Conservation (phyloP, 2,113 vertebrate species). For the Lynx canadensis region DNA sequence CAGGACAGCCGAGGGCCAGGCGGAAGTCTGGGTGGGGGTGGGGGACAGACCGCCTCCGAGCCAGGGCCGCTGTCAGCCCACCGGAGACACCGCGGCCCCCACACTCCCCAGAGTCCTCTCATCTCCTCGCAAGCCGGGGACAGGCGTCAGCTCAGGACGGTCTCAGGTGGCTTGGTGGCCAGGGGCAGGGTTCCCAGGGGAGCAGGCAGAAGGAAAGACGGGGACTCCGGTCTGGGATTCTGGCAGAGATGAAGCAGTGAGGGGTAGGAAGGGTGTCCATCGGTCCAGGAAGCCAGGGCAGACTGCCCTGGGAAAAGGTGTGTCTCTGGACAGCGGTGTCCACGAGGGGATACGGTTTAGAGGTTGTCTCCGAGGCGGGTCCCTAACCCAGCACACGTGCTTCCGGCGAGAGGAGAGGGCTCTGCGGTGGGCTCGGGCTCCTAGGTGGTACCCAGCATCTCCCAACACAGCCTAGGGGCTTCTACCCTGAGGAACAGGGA, state of each 20-base stretch:
- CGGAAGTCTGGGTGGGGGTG: not conserved
- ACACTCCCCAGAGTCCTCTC: not conserved
- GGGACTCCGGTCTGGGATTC: too few species aligned
- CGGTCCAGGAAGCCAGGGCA: not conserved
- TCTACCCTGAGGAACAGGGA: rapidly evolving
- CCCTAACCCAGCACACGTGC: too few species aligned
- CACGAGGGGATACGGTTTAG: not conserved
- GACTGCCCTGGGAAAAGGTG: not conserved
- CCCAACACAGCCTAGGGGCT: not conserved
- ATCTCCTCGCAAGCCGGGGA: too few species aligned
- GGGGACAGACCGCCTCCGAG: too few species aligned
- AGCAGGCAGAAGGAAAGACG: not conserved
- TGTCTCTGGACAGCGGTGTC: not conserved
- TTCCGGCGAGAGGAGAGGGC: not conserved
- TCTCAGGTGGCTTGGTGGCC: rapidly evolving
- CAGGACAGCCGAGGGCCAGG: not conserved
- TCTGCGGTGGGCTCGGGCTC: not conserved
- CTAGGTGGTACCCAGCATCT: not conserved
- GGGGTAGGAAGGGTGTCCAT: not conserved
- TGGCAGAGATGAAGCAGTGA: rapidly evolving
- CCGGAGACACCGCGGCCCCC: not conserved
- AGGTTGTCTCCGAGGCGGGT: not conserved
- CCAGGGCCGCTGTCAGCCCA: too few species aligned
- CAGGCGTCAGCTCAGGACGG: not conserved
- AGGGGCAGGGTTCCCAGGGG: rapidly evolving